Evolutionary conservation across 2,888 invertebrate genomes (phyloP).

Genomic region (Nebria salina): DNA sequence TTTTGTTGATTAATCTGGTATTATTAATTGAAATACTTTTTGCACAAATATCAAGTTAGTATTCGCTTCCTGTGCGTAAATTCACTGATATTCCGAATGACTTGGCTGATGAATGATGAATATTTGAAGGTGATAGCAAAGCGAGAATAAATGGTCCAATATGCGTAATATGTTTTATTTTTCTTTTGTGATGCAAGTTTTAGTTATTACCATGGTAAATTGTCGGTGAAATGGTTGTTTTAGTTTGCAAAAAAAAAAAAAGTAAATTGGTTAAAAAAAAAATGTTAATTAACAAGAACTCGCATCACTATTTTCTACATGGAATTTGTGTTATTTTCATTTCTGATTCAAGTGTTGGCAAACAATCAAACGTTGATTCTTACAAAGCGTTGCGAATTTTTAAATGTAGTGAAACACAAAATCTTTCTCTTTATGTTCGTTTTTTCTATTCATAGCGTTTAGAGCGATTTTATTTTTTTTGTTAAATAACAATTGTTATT

Average conservation of each 20-base stretch:
- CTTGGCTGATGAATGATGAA: neutral
- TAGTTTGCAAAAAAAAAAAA: neutral
- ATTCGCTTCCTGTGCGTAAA: neutral
- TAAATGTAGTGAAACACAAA: conserved; percentile 36
- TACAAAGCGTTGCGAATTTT: conserved; percentile 38
- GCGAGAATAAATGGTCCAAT: conserved; percentile 1
- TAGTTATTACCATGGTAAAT: neutral
- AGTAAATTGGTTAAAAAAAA: neutral
- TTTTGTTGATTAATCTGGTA: neutral
- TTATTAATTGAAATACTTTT: neutral
- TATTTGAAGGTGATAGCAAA: neutral
- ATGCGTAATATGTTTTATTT: neutral
- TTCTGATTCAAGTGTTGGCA: conserved; percentile 23
- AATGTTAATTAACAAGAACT: conserved; percentile 5
- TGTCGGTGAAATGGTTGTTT: neutral
- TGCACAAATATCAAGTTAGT: neutral
- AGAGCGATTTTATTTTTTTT: neutral
- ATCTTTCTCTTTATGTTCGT: conserved; percentile 19
- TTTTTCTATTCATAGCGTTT: neutral
- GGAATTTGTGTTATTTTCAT: conserved; percentile 19
- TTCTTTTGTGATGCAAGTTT: neutral
- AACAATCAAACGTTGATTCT: conserved; percentile 41
- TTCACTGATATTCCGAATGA: neutral
- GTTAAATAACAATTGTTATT: conserved; percentile 2
- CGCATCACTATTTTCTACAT: conserved; percentile 20